These are phyloP conservation scores for Lagorchestes hirsutus DNA, from an alignment of 2,797 vertebrate genomes.

Conservation along the genomic window DNA sequence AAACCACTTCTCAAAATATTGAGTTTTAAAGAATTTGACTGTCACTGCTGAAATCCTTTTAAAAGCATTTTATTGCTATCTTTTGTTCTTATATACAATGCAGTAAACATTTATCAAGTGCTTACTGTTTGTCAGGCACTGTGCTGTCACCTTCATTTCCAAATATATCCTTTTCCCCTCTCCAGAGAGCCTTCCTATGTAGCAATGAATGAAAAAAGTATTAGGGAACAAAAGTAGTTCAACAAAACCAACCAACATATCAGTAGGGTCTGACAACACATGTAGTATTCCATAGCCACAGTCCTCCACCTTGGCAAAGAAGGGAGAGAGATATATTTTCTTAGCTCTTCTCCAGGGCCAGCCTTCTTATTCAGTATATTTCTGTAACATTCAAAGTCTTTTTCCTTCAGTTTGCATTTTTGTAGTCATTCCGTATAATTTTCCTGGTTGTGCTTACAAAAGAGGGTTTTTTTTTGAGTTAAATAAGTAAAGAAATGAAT, in stretches of 20 bases:
- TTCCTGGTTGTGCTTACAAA: not conserved
- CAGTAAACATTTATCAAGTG: not conserved
- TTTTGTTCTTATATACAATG: not conserved
- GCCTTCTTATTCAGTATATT: not conserved
- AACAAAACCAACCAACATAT: not conserved
- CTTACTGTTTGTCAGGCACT: not conserved
- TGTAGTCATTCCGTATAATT: not conserved
- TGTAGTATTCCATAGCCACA: no score
- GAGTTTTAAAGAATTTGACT: constrained; percentile 41
- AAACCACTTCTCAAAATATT: not conserved
- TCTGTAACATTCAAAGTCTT: not conserved
- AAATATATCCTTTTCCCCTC: not conserved
- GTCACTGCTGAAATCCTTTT: not conserved
- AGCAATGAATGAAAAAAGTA: not conserved
- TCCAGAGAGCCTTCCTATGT: not conserved
- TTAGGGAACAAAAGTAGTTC: not conserved
- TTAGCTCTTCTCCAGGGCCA: not conserved
- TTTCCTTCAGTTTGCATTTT: not conserved
- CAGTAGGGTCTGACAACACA: not conserved
- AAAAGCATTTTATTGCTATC: constrained; percentile 30
- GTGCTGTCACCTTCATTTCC: not conserved
- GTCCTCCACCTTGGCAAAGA: not conserved
- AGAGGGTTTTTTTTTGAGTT: not conserved
- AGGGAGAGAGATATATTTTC: not conserved
- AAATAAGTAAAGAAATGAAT: not conserved